Evolutionary conservation across 2,888 invertebrate species (phyloP), one percentile per base, ranked within the genome.

Genomic region (Linyphia triangularis): DNA sequence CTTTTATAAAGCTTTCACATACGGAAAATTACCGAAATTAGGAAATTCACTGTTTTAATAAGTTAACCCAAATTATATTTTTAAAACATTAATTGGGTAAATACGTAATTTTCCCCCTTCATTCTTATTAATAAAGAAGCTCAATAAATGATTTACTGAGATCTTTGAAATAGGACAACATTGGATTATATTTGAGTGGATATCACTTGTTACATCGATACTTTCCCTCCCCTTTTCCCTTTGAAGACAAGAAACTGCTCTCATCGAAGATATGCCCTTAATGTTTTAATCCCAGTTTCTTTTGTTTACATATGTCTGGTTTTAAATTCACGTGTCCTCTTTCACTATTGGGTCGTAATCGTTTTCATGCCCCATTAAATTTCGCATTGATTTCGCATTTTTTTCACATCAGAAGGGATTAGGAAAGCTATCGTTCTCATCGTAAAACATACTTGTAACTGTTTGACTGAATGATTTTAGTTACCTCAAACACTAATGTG

Each of bases 301-400:
- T n/a, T 51, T 16, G 51, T 51, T 16, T 13, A n/a, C n/a, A n/a
- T 51, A n/a, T 51, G n/a, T 16, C 51, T n/a, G 2, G n/a, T 33
- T 33, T 33, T 9, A 9, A 33, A 33, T 51, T 51, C 51, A 59
- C 59, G n/a, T 59, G 24, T 33, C 4, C 67, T 67, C 67, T 67
- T 67, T 67, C 16, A 67, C 30, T 67, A n/a, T 33, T 67, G 33
- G n/a, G 22, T 16, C 67, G n/a, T 33, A 51, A 16, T 51, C 4
- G 3, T 63, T 61, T 77, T 77, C 63, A 63, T 37, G 77, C 61
- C 19, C 77, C 63, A 77, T 77, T 77, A 61, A 63, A n/a, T 26
- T 40, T 13, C 26, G 30, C 3, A 16, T 7, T 16, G 16, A 33
- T 61, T 37, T n/a, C n/a, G 2, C 6, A 75, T 7, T 19, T 30